Evolutionary conservation across 37 sponge, comb jelly and placozoan genomes (phyloP).

Genomic region (Diacarnus erythraeanus): DNA sequence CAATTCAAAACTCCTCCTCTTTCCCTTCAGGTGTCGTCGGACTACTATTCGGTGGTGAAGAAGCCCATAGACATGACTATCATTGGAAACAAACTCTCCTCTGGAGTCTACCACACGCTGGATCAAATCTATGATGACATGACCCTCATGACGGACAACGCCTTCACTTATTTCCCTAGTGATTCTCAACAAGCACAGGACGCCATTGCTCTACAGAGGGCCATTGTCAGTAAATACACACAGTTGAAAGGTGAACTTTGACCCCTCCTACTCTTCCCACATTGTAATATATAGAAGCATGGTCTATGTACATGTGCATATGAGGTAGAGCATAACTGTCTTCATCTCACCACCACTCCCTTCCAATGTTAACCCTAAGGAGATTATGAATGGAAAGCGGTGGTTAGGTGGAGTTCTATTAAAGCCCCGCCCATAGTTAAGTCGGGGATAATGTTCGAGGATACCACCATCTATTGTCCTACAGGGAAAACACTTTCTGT

Average conservation of each 20-base stretch:
- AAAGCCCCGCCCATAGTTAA: no score
- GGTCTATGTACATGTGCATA: no score
- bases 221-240: constrained; percentile 40
- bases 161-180: constrained; percentile 32
- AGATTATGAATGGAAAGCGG: no score
- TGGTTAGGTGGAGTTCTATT: no score
- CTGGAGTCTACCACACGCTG: constrained; percentile 9
- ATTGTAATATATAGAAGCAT: no score
- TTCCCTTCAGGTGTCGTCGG: not conserved
- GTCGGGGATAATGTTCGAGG: no score
- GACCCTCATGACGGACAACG: constrained; percentile 32
- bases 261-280: no score
- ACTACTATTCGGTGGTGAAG: constrained; percentile 52
- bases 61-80: constrained; percentile 57
- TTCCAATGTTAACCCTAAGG: no score
- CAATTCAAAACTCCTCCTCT: not conserved
- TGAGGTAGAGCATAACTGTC: no score
- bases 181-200: constrained; percentile 38
- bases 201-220: constrained; percentile 53
- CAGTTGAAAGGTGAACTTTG: constrained; percentile 43
- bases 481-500: no score
- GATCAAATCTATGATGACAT: constrained; percentile 32
- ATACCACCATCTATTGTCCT: no score
- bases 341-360: no score
- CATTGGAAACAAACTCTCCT: constrained; percentile 28